These are phyloP conservation scores for Patella ulyssiponensis DNA, from an alignment of 2,888 invertebrate species.

Conservation along the genomic window DNA sequence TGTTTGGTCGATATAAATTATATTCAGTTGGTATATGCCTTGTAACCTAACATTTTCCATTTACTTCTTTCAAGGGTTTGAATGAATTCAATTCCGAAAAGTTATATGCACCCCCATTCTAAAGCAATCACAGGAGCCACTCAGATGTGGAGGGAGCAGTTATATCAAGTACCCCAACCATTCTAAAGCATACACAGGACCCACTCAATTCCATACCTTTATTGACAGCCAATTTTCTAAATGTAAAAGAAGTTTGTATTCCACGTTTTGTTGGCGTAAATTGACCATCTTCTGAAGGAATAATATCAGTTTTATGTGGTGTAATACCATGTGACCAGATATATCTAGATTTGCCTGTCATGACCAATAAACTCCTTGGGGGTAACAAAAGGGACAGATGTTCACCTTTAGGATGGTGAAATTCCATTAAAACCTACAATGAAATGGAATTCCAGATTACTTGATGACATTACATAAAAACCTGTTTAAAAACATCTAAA, in stretches of 20 bases:
- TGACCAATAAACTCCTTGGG: slow-evolving; percentile 82
- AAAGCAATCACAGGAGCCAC: not conserved
- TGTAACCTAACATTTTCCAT: too few relatives aligned
- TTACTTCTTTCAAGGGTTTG: too few relatives aligned
- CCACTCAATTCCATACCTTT: slow-evolving; percentile 14
- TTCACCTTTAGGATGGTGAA: slow-evolving; percentile 78
- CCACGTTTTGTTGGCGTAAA: slow-evolving; percentile 73
- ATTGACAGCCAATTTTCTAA: slow-evolving; percentile 76
- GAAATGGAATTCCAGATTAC: too few relatives aligned
- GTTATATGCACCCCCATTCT: too few relatives aligned
- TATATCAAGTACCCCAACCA: too few relatives aligned
- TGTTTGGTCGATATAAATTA: too few relatives aligned
- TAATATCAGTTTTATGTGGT: slow-evolving; percentile 84
- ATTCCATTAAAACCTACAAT: slow-evolving; percentile 84
- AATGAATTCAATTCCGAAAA: too few relatives aligned
- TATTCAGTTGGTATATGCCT: too few relatives aligned
- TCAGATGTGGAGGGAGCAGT: not conserved
- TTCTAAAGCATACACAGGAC: too few relatives aligned
- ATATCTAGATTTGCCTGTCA: slow-evolving; percentile 84
- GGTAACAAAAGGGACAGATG: slow-evolving; percentile 80
- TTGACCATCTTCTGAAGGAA: slow-evolving; percentile 76
- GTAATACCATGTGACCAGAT: slow-evolving; percentile 78
- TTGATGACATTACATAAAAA: too few relatives aligned
- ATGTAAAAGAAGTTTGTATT: slow-evolving; percentile 86
- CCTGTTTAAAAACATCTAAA: too few relatives aligned